Base-by-base conservation (phyloP, 2,113 vertebrate genomes). In the Pantherophis guttatus region DNA sequence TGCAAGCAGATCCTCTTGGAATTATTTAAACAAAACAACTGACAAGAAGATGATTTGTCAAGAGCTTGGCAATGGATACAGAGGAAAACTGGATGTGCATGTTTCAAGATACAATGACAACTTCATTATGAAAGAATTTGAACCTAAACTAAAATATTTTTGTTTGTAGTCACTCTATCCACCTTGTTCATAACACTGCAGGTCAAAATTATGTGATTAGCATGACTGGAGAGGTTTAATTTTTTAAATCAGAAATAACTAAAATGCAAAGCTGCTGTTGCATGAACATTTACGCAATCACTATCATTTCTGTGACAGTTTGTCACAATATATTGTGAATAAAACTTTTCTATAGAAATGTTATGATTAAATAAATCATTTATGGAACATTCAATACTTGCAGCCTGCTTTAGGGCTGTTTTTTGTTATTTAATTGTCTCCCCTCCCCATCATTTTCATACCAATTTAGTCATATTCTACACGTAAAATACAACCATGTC, bases 341-440 rank as follows among this genome's bases (percentile, higher is more conserved):
- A 98, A 98, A 98, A 98, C 98, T 98, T 98, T 98, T 98, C 98
- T 98, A 98, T 98, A 98, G 97, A 98, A 98, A 98, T 98, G 96
- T 97, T 98, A 98, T 97, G 97, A 98, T 98, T 97, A 96, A 97
- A 98, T 98, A 92, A 97, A 97, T 95, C 97, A 96, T 98, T 98
- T 98, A 98, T 98, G 97, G 96, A 97, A 98, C 97, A 97, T 97
- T 98, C 97, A 97, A 19, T 96, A 97, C 97, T 98, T 97, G 97
- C 97, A 97, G 98, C 98, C 98, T 97, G 96, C 97, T 98, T 98
- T 97, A 96, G 97, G 98, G 97, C 98, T 98, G 97, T 95, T 97
- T 97, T 81, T 97, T 97, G 97, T 98, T 98, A 97, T 97, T 98
- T 97, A 97, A 97, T 97, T 95, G 75, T 81, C 97, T 95, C 93